A percentile compares a stretch with the other conserved stretches of the same genome.
Conservation (phyloP, 2,113 vertebrate genomes). For the Struthio camelus region DNA sequence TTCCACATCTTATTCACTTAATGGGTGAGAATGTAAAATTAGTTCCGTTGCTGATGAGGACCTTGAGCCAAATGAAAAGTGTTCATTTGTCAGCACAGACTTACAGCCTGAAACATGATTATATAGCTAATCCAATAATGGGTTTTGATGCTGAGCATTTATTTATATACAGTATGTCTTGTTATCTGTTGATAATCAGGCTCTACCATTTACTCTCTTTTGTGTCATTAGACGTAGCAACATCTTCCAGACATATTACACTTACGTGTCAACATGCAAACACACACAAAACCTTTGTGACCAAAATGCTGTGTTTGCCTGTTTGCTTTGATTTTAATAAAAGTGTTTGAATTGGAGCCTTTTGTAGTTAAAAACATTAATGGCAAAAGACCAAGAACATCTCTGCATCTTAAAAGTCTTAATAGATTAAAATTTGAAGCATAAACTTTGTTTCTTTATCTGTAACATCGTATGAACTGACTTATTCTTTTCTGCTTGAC, state of each 20-base stretch:
- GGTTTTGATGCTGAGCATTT: conserved; percentile 83
- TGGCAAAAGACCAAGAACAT: conserved; percentile 33
- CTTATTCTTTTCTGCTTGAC: conserved; percentile 35
- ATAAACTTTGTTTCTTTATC: conserved; percentile 49
- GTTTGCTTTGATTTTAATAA: conserved; percentile 24
- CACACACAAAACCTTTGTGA: conserved; percentile 62
- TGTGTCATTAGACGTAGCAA: conserved; percentile 80
- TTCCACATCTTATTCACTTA: conserved; percentile 89
- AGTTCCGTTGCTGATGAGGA: conserved; percentile 88
- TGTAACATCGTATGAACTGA: conserved; percentile 30
- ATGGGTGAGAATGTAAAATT: conserved; percentile 89
- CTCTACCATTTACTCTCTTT: conserved; percentile 83
- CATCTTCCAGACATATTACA: conserved; percentile 76
- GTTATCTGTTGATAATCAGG: conserved; percentile 87
- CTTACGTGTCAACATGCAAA: conserved; percentile 77
- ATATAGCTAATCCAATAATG: conserved; percentile 89
- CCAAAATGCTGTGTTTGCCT: conserved; percentile 68
- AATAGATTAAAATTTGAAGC: conserved; percentile 53
- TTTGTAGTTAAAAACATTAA: conserved; percentile 63
- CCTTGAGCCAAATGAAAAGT: conserved; percentile 88
- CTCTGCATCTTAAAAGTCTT: conserved; percentile 23
- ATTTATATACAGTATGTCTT: conserved; percentile 85
- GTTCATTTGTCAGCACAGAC: conserved; percentile 88
- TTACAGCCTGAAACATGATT: conserved; percentile 86
- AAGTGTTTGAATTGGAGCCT: conserved; percentile 39